Base-by-base conservation (phyloP, 2,888 invertebrate species). In the Zaprionus lineosus region DNA sequence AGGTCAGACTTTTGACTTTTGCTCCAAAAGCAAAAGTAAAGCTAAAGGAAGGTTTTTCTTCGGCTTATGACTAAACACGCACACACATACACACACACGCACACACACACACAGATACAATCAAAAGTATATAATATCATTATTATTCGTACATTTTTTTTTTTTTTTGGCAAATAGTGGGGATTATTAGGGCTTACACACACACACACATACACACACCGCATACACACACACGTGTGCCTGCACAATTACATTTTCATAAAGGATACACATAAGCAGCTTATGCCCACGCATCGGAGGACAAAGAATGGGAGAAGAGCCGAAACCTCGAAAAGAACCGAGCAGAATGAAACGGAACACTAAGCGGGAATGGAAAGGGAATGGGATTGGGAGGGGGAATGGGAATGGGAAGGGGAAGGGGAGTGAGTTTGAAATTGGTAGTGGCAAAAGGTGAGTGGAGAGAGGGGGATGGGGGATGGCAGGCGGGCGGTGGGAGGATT, bases 261-360 rank as follows among this genome's bases (percentile, higher is more conserved):
- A 81, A 81, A 81, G 86, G 86, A 84, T 81, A 81, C 68, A 68
- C 59, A 34, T 81, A 81, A 81, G 81, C 81, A 46, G 86, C 81
- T 81, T 81, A 81, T 46, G 41, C 52, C 57, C 39, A 66, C 59
- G 67, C 60, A 72, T 44, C 63, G n/a, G n/a, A 33, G 46, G 53
- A 55, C 52, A 64, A 67, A 58, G 48, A 39, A 48, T 51, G 53
- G 57, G 40, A 53, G 41, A 33, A 26, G 44, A 19, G 53, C 14
- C 19, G 33, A 31, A 18, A 16, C n/a, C n/a, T n/a, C 28, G 26
- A 14, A 11, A 8, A 24, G 24, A 19, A 6, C 18, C 4, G 19
- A 9, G 6, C 19, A 24, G 8, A 24, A 24, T 21, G 7, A 5
- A 21, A 21, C 21, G 21, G 21, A 5, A 21, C 21, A 21, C 21